These are phyloP conservation scores for Plectropomus leopardus DNA, from an alignment of 2,113 vertebrate genomes.

Conservation along the genomic window DNA sequence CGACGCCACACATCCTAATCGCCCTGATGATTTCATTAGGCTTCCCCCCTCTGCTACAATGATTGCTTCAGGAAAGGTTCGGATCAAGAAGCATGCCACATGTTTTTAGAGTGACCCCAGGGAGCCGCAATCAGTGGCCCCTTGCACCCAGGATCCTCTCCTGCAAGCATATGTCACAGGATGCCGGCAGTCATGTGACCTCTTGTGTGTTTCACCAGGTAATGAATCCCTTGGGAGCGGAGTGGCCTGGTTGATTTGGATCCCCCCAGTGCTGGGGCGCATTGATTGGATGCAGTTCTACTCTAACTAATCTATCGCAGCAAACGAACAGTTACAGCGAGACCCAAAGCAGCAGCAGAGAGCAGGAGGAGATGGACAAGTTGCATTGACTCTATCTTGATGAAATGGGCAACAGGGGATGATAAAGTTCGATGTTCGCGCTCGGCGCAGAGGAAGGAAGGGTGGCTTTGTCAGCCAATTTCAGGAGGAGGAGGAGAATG, in stretches of 20 bases:
- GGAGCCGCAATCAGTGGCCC: constrained; percentile 54
- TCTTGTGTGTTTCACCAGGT: constrained; percentile 58
- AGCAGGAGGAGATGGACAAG: constrained; percentile 17
- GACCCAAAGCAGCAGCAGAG: constrained; percentile 10
- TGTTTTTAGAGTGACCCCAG: constrained; percentile 43
- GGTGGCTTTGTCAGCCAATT: constrained; percentile 63
- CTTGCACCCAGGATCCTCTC: background rate
- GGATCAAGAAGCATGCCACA: constrained; percentile 36
- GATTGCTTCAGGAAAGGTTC: constrained; percentile 54
- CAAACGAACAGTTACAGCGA: constrained; percentile 52
- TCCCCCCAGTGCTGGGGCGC: constrained; percentile 54
- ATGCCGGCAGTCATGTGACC: constrained; percentile 47
- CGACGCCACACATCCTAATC: constrained; percentile 49
- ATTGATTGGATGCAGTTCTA: constrained; percentile 63
- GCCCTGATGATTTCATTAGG: constrained; percentile 70
- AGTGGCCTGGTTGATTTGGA: constrained; percentile 55
- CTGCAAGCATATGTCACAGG: constrained; percentile 41
- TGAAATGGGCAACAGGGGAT: constrained; percentile 32
- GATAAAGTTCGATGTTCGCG: constrained; percentile 45
- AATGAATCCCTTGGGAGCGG: constrained; percentile 70
- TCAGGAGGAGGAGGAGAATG: too few relatives aligned
- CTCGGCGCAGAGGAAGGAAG: constrained; percentile 7
- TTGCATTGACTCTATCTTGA: constrained; percentile 13
- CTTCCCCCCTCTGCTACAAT: constrained; percentile 31
- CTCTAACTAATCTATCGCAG: constrained; percentile 65